Evolutionary conservation across 64 coral and sea anemone genomes (phyloP).

Genomic region (Catalaphyllia jardinei): DNA sequence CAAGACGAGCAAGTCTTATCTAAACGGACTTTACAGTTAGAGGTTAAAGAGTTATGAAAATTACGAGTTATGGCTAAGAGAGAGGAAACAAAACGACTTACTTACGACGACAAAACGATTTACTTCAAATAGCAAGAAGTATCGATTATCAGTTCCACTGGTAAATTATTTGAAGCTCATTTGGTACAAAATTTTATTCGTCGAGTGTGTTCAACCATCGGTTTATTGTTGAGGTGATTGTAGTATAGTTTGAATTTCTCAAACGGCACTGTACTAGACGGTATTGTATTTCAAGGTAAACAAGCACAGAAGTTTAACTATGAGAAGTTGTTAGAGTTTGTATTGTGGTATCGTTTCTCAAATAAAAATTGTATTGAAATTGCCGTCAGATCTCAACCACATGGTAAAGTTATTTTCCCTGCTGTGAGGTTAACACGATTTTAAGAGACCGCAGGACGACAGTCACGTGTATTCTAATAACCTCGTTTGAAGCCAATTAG

Average conservation of each 20-base stretch:
- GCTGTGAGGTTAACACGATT: not conserved
- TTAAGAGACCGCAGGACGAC: not conserved
- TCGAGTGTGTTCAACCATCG: not conserved
- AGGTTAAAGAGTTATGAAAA: not conserved
- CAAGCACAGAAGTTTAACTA: not conserved
- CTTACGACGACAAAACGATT: too few species aligned
- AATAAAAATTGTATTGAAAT: not conserved
- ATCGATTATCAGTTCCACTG: too few species aligned
- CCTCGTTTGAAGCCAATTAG: not conserved
- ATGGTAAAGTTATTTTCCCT: not conserved
- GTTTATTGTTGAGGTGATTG: too few species aligned
- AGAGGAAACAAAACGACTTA: too few species aligned
- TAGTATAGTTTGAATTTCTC: too few species aligned
- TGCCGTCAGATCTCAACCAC: not conserved
- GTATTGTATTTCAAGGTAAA: not conserved
- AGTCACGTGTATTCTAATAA: not conserved
- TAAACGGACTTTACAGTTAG: not conserved
- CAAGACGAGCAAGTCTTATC: constrained; percentile 22
- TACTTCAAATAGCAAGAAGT: too few species aligned
- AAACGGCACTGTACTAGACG: not conserved
- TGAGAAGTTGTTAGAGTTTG: not conserved
- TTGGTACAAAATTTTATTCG: not conserved
- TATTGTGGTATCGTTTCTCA: not conserved
- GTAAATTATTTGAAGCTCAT: too few species aligned
- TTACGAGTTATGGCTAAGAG: not conserved